Base-by-base conservation (phyloP, 2,797 vertebrate species). In the Bovichtus diacanthus region DNA sequence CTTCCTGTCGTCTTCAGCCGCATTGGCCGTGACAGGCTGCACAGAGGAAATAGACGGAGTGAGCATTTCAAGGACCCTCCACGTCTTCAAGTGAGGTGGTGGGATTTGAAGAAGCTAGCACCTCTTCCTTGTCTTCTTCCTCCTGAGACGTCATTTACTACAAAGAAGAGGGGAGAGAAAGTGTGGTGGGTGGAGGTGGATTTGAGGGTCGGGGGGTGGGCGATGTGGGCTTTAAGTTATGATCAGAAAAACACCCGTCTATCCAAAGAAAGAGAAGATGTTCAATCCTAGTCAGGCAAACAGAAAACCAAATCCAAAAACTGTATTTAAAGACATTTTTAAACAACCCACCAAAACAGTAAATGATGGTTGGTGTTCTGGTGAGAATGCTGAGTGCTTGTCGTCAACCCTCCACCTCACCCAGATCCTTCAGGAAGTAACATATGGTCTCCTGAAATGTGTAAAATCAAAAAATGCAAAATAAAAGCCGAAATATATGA, bases 11-110 rank as follows among this genome's bases (percentile, higher is more conserved):
- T 94, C 88, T 64, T 93, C 91, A 93, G 92, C 92, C 81, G 89
- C 87, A 70, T 91, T 93, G 95, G 95, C 94, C 94, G 89, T 97
- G 96, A 96, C 95, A 96, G 96, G 93, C 94, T 90, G 88, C 88
- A 89, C 85, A 74, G 62, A 73, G 82, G 91, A 93, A 93, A 95
- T 91, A 90, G 95, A 93, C 27, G 16, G 58, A 54, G 73, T 59
- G 60, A 71, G 70, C 66, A 66, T 73, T 81, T 87, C 86, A 79
- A 84, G 83, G 81, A 87, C 78, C 82, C 74, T 75, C 65, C 58
- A n/a, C 70, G 78, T 55, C 83, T 83, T 74, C 74, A 51, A 85
- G 76, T 70, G 77, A 86, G 72, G 58, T 69, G 56, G 61, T 70
- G 74, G 79, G 66, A 86, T 87, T 81, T 70, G 59, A 79, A 63